Base-by-base conservation (phyloP, 2,888 invertebrate species). In the Microplitis manilae region DNA sequence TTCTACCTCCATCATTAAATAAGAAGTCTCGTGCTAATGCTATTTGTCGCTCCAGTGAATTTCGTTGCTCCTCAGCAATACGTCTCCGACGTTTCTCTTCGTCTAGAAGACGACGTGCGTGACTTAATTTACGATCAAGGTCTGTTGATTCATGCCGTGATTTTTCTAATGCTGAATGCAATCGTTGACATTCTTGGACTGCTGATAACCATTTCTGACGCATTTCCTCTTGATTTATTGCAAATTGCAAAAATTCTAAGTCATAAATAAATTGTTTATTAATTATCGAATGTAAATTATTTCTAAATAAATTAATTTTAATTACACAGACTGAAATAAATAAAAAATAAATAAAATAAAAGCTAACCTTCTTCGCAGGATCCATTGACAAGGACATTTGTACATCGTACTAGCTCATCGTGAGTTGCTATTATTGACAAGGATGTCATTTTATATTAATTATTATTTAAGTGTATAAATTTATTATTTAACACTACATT, bases 41-140 rank as follows among this genome's bases (percentile, higher is more conserved):
- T 74, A 97, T 92, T 86, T 96, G 94, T 84, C 93, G 92, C 86
- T 95, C 95, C 92, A 95, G 90, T 84, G 93, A 92, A 89, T 94
- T 94, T 79, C 94, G 93, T 77, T 96, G 95, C 80, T 94, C 92
- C 88, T 96, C 93, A 0, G 94, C 94, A 83, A 92, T 92, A 76
- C 93, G 92, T 20, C 95, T 91, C 73, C 93, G 93, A 79, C 93
- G 93, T 83, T 94, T 95, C 86, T 97, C 97, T 79, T 94, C 93
- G 84, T 97, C 97, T 0, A 97, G 91, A 62, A 97, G 91, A 83
- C 94, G 94, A 75, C 97, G 92, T 0, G 96, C 96, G 88, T 95
- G 95, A 82, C 94, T 94, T 79, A 97, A 92, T 87, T 96, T 96
- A 4, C 94, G 93, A 85, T 97, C 96, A 84, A 96, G 92, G 84